Conservation (phyloP, 1,140 invertebrate genomes). For the Leguminivora glycinivorella region DNA sequence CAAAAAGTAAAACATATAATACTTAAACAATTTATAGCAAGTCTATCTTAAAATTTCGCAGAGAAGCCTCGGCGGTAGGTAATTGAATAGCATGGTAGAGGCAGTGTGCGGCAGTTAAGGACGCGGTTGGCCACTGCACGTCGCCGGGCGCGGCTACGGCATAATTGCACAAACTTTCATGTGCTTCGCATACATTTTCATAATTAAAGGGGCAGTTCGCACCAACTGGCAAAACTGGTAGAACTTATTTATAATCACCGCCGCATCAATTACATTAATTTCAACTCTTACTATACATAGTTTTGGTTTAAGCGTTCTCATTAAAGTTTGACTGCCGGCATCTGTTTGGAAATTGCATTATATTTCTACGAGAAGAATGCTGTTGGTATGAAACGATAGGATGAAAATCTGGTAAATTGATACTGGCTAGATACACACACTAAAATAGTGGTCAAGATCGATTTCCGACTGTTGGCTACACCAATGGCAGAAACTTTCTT, state of each 20-base stretch:
- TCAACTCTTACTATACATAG: constrained; percentile 34
- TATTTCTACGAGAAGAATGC: neutral
- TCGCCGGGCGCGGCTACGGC: constrained; percentile 50
- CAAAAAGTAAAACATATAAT: constrained; percentile 29
- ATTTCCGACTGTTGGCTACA: too few species aligned
- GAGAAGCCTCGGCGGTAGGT: constrained; percentile 50
- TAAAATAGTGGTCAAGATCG: too few species aligned
- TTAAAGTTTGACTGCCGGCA: neutral
- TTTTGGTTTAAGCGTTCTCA: constrained; percentile 7
- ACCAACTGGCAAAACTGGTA: constrained; percentile 63
- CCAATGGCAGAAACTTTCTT: too few species aligned
- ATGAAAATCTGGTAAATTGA: too few species aligned
- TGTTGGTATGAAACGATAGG: neutral
- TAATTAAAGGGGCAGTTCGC: constrained; percentile 74
- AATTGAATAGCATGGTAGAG: constrained; percentile 70
- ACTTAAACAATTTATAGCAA: constrained; percentile 40
- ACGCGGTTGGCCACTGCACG: constrained; percentile 59
- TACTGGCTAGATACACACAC: too few species aligned
- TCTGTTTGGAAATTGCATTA: neutral
- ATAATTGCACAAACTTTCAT: constrained; percentile 78
- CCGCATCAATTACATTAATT: constrained; percentile 56
- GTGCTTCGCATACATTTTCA: constrained; percentile 77
- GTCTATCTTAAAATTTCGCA: constrained; percentile 61
- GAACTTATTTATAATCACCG: constrained; percentile 59
- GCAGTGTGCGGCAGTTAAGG: constrained; percentile 61